Base-by-base conservation (phyloP, 2,888 invertebrate genomes). In the Phortica okadai region DNA sequence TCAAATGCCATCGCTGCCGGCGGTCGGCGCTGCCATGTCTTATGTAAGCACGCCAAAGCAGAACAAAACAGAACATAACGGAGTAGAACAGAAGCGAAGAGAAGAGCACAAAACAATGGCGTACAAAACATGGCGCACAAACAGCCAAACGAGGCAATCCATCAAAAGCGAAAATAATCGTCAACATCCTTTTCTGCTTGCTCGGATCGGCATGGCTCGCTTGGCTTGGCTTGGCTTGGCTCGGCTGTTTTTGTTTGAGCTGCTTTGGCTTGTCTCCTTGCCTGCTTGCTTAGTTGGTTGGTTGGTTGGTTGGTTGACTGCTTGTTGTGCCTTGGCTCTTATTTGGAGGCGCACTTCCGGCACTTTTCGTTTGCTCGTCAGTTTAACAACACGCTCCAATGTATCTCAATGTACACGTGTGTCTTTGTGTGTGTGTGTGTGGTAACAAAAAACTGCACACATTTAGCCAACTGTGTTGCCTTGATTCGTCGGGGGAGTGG, bases 101-200 rank as follows among this genome's bases (percentile, higher is more conserved):
- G 10, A 2, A 67, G 41, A 41, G 25, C 54, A 6, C 11, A n/a
- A 16, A 70, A 14, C 6, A 14, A 21, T 33, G 41, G 41, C 33
- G 44, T 6, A 16, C 25, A 50, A n/a, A 70, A 54, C 54, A 10
- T 33, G 56, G 42, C 76, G 77, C 69, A 54, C 59, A 74, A 75
- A 44, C 62, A 16, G 74, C 76, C 59, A 44, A 11, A 73, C 16
- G 42, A 78, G 80, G 81, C 81, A 80, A 85, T 85, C 84, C 86
- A 84, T 87, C 88, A 86, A 83, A 81, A 83, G 79, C 82, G 80
- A 81, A 84, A 85, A 88, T 88, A 87, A 88, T 88, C 85, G 85
- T 87, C 86, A 83, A 83, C 84, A 88, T 85, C 83, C 87, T 84
- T 82, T 83, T 78, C 84, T 80, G 79, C 82, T 80, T 78, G 73